Conservation (phyloP, 2,888 invertebrate genomes). For the Platycheirus rosarum region DNA sequence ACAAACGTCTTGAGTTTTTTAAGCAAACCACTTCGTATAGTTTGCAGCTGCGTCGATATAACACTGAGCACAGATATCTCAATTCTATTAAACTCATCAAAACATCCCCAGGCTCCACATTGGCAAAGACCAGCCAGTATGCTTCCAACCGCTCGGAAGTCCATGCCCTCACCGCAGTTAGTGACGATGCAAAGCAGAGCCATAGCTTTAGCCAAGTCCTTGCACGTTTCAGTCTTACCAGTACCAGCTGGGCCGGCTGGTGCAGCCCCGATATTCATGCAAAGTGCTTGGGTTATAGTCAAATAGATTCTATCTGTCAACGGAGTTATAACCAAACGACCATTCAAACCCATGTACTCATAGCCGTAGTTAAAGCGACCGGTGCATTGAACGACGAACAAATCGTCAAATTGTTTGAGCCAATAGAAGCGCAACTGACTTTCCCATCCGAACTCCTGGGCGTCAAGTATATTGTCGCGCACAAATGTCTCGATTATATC, state of each 20-base stretch:
- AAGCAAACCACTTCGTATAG: constrained; percentile 92
- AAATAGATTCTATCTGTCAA: constrained; percentile 96
- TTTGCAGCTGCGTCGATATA: constrained; percentile 95
- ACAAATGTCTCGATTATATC: constrained; percentile 94
- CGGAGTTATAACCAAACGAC: constrained; percentile 94
- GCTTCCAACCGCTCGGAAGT: constrained; percentile 91
- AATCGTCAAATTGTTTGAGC: constrained; percentile 90
- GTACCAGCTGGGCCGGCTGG: constrained; percentile 88
- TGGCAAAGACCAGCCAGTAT: constrained; percentile 85
- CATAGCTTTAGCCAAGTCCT: constrained; percentile 95
- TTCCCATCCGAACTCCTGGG: constrained; percentile 96
- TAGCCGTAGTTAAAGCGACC: constrained; percentile 95
- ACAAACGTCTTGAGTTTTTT: constrained; percentile 89
- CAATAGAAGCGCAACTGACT: constrained; percentile 96
- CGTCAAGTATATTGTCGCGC: constrained; percentile 91
- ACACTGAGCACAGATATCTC: constrained; percentile 96
- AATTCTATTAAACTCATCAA: constrained; percentile 97
- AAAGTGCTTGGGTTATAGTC: constrained; percentile 95
- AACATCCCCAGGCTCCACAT: constrained; percentile 96
- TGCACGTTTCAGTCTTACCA: constrained; percentile 93
- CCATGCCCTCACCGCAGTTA: constrained; percentile 97
- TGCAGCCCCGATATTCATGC: constrained; percentile 95
- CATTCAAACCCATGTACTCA: constrained; percentile 97
- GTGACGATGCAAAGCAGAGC: constrained; percentile 92
- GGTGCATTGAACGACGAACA: constrained; percentile 92